These are phyloP conservation scores for Hydrozoanthus tunicans DNA, from an alignment of 64 coral and sea anemone genomes.

Conservation along the genomic window DNA sequence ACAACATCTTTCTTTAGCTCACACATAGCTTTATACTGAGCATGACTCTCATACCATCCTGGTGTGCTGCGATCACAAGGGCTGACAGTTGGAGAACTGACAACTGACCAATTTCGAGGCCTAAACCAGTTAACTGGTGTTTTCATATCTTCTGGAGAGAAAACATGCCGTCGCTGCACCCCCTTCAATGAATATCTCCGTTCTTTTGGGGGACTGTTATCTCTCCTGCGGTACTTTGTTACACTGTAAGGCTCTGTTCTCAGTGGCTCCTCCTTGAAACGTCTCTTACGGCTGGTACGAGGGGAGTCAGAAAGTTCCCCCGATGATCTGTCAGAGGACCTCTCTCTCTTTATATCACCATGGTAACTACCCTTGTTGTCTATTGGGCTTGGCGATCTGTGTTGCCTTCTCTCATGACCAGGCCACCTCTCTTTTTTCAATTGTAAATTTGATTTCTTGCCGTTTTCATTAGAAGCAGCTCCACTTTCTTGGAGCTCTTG, in stretches of 20 bases:
- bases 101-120: constrained; percentile 29
- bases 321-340: constrained; percentile 6
- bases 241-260: background rate
- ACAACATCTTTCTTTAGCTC: constrained; percentile 59
- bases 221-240: constrained; percentile 43
- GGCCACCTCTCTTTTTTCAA: background rate
- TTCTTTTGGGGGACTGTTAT: constrained; percentile 13
- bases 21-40: constrained; percentile 50
- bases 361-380: background rate
- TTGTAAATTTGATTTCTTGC: background rate
- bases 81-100: constrained; percentile 53
- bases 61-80: constrained; percentile 73
- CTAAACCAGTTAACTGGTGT: constrained; percentile 24
- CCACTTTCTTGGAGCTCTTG: background rate
- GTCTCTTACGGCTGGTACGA: background rate
- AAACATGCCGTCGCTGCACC: constrained; percentile 14
- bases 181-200: background rate
- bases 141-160: constrained; percentile 27
- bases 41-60: constrained; percentile 75
- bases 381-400: background rate
- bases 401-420: background rate
- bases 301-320: constrained; percentile 49
- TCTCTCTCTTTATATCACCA: constrained; percentile 3
- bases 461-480: background rate
- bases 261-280: background rate